These are phyloP conservation scores for Antheraea assamensis DNA, from an alignment of 2,888 invertebrate species.

Conservation along the genomic window DNA sequence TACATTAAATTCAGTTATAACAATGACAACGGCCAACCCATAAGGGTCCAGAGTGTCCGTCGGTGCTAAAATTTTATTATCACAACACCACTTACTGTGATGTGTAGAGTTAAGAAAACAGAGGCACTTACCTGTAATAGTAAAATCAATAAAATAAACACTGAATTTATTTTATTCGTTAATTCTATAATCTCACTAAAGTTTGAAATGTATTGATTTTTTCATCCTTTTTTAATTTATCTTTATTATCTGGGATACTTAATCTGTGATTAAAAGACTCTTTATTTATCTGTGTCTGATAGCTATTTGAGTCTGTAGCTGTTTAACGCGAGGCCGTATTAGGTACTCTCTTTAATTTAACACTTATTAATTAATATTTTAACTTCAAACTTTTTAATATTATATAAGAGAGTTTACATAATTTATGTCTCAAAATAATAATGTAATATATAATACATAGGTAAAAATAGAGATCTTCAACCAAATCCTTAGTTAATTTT, in stretches of 20 bases:
- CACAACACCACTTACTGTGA: slow-evolving; percentile 62
- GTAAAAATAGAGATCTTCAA: too few relatives aligned
- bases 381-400: background rate
- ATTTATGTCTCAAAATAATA: too few relatives aligned
- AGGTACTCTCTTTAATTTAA: background rate
- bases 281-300: background rate
- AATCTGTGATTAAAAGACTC: background rate
- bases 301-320: background rate
- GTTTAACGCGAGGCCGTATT: background rate
- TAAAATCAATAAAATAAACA: slow-evolving; percentile 61
- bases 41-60: slow-evolving; percentile 28
- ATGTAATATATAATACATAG: too few relatives aligned
- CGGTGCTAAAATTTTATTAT: slow-evolving; percentile 69
- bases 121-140: slow-evolving; percentile 64
- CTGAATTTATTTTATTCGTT: slow-evolving; percentile 56
- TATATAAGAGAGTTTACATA: too few relatives aligned
- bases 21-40: background rate
- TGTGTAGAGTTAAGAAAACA: slow-evolving; percentile 48
- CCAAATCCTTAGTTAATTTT: too few relatives aligned
- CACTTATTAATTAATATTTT: background rate
- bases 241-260: slow-evolving; percentile 6
- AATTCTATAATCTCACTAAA: background rate
- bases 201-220: background rate
- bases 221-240: background rate
- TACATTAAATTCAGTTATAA: background rate